Evolutionary conservation across 53 echinoderm and acorn worm species (phyloP).

Genomic region (Paracentrotus lividus): DNA sequence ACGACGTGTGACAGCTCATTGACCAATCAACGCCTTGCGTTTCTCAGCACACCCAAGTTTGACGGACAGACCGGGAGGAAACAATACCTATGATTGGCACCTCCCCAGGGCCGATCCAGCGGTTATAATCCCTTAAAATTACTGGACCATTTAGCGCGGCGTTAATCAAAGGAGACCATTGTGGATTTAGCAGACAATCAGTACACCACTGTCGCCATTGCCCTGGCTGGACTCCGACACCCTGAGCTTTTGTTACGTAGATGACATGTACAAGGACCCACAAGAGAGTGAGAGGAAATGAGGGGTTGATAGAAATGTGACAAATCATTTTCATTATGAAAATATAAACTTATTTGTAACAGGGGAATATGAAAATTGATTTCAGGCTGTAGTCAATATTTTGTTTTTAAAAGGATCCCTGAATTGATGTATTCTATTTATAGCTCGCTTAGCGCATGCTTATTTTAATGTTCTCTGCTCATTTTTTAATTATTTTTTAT

Average conservation of each 20-base stretch:
- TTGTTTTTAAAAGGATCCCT: too few species aligned
- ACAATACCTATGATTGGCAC: slow-evolving; percentile 59
- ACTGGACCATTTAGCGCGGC: slow-evolving; percentile 63
- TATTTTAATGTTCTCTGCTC: too few species aligned
- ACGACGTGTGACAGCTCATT: slow-evolving; percentile 17
- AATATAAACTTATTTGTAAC: too few species aligned
- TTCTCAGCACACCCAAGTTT: background rate
- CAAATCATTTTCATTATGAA: too few species aligned
- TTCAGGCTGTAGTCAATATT: too few species aligned
- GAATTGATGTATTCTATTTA: too few species aligned
- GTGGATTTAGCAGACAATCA: slow-evolving; percentile 68
- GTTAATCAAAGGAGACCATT: slow-evolving; percentile 30
- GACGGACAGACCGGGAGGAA: slow-evolving; percentile 38
- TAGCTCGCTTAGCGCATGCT: too few species aligned
- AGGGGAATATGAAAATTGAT: too few species aligned
- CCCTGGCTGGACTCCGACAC: slow-evolving; percentile 60
- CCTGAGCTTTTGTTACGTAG: slow-evolving; percentile 34
- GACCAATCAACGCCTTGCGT: slow-evolving; percentile 19
- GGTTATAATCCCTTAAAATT: slow-evolving; percentile 54
- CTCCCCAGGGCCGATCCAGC: slow-evolving; percentile 38
- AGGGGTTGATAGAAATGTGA: background rate
- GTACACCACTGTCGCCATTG: slow-evolving; percentile 45
- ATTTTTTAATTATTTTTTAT: too few species aligned
- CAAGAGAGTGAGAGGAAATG: background rate
- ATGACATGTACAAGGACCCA: slow-evolving; percentile 10